Evolutionary conservation across 2,113 vertebrate genomes (phyloP).

Genomic region (Pyrgilauda ruficollis): DNA sequence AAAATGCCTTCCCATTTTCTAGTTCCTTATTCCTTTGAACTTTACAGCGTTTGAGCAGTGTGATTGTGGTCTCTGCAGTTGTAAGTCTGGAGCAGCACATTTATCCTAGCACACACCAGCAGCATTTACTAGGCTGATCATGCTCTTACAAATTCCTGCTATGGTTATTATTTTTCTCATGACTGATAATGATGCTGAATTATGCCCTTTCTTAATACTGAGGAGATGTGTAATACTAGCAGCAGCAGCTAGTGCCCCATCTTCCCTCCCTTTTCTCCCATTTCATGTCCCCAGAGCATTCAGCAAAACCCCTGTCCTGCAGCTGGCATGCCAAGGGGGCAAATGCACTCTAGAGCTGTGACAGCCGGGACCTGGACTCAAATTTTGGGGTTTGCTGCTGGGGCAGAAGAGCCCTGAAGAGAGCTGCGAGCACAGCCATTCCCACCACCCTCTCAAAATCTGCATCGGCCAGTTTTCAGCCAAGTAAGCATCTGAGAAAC

Average conservation of each 20-base stretch:
- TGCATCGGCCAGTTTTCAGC: neutral
- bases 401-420: neutral
- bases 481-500: neutral
- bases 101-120: neutral
- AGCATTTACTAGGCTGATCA: slow-evolving; percentile 7
- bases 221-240: neutral
- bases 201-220: neutral
- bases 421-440: neutral
- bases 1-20: neutral
- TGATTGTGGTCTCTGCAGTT: neutral
- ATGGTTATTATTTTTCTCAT: slow-evolving; percentile 32
- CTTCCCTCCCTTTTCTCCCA: neutral
- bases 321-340: neutral
- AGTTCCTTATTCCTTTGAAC: neutral
- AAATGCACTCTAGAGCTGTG: neutral
- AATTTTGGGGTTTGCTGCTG: neutral
- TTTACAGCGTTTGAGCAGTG: neutral
- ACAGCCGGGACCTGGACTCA: neutral
- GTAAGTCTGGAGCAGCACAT: neutral
- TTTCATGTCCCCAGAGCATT: neutral
- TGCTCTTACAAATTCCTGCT: neutral
- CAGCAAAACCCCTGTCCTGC: neutral
- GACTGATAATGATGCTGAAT: slow-evolving; percentile 4
- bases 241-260: neutral
- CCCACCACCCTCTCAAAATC: neutral